Conservation (phyloP, 1,140 invertebrate species). For the Cyclina sinensis region DNA sequence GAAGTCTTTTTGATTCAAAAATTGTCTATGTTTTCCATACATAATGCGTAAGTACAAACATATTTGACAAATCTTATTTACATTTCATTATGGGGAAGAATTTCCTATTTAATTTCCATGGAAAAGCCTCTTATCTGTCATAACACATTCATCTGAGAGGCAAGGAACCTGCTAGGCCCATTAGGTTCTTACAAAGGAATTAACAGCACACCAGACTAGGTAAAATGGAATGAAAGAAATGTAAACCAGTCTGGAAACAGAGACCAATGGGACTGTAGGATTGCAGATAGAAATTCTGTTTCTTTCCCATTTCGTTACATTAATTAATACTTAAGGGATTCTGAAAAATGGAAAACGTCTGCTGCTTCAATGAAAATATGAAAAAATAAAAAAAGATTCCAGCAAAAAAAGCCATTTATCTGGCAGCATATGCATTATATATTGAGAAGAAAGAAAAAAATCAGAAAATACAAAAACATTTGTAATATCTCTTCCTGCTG, state of each 20-base stretch:
- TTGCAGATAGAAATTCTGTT: not conserved
- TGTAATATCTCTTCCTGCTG: too few relatives aligned
- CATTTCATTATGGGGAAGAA: slow-evolving; percentile 25
- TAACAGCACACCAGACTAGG: slow-evolving; percentile 8
- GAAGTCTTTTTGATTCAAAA: too few relatives aligned
- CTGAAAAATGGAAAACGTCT: not conserved
- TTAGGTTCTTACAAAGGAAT: slow-evolving; percentile 18
- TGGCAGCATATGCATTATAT: not conserved
- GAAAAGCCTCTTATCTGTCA: slow-evolving; percentile 40
- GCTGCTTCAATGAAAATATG: not conserved
- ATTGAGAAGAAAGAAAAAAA: too few relatives aligned
- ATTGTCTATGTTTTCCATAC: not conserved
- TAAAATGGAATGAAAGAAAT: slow-evolving; percentile 32
- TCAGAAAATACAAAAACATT: too few relatives aligned
- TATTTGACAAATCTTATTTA: slow-evolving; percentile 26
- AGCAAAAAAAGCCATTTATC: not conserved
- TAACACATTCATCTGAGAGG: not conserved
- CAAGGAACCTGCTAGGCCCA: slow-evolving; percentile 4
- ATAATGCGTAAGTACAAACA: not conserved
- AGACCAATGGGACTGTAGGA: slow-evolving; percentile 1
- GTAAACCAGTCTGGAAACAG: slow-evolving; percentile 17
- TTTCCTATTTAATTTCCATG: slow-evolving; percentile 26
- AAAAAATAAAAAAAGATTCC: not conserved
- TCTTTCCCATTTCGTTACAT: not conserved
- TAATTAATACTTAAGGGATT: not conserved